A percentile compares a stretch with the other conserved stretches of the same genome.
Evolutionary conservation across 2,797 vertebrate genomes (phyloP).

Genomic region (Balearica regulorum): DNA sequence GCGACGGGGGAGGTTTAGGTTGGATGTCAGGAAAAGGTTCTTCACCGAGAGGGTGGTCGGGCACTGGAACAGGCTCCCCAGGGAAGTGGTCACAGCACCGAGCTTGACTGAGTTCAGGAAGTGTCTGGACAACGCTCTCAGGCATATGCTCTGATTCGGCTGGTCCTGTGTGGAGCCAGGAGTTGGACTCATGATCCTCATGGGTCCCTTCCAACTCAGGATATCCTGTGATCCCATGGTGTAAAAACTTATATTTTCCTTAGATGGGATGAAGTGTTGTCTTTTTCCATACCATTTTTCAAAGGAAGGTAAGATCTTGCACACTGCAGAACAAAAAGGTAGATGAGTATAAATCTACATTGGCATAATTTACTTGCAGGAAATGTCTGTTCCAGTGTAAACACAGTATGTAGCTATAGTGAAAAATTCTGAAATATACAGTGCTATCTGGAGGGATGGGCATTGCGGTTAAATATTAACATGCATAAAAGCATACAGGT

Average conservation of each 20-base stretch:
- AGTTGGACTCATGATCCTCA: too few species aligned
- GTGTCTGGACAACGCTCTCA: too few species aligned
- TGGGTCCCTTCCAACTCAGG: too few species aligned
- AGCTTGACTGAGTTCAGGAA: too few species aligned
- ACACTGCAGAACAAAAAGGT: background rate
- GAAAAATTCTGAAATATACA: background rate
- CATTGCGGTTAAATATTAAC: background rate
- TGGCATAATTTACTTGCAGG: background rate
- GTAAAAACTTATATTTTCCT: fast-evolving
- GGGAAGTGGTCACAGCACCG: too few species aligned
- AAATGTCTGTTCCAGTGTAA: background rate
- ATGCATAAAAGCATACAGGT: background rate
- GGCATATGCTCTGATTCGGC: too few species aligned
- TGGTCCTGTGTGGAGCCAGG: too few species aligned
- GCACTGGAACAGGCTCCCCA: too few species aligned
- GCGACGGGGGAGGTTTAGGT: too few species aligned
- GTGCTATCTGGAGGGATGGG: background rate
- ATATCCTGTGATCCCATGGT: too few species aligned
- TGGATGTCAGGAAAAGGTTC: too few species aligned
- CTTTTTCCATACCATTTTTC: background rate
- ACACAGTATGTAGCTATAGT: background rate
- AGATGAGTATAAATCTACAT: background rate
- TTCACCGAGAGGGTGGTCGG: too few species aligned
- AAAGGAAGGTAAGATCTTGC: background rate
- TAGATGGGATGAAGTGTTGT: background rate